Evolutionary conservation across 2,113 vertebrate species (phyloP), one percentile per base, ranked within the genome.

Genomic region (Coptodon rendalli): DNA sequence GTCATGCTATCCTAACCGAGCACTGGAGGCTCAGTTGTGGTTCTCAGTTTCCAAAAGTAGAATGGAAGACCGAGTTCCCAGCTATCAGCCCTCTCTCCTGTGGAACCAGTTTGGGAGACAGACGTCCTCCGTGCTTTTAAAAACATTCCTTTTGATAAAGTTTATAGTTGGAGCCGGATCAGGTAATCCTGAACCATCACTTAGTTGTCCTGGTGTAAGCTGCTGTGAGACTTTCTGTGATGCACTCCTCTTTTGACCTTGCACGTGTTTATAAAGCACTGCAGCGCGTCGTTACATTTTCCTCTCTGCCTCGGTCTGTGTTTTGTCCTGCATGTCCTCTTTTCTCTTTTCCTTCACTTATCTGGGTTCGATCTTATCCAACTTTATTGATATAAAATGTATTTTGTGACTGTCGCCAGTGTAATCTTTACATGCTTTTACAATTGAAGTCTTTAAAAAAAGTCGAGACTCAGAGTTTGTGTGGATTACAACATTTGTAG

Each of bases 91-190:
- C 5, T n/a, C 14, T 48, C 66, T 71, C 12, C n/a, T 1, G 7
- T 6, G 12, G 19, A 71, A 27, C 7, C 38, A 43, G 38, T 43
- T 43, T 43, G 36, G 31, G 31, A n/a, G 61, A 66, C 61, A n/a
- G 17, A 4, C 31, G 6, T 38, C 61, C 4, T 0, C 17, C 0
- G 19, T 71, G 66, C 38, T 71, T 71, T 71, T 43, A 71, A 71
- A 71, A 71, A 71, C 38, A 43, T 71, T 71, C 66, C 5, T 71
- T 17, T 43, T 71, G 66, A 43, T 71, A 71, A 45, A 45, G 66
- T 43, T 71, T 71, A 45, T 71, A 71, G 66, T 43, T 71, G 12
- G 22, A 43, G 38, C 13, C 7, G 11, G 66, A 71, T 3, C 36
- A 43, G 38, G 66, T 71, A 43, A 71, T 71, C 66, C 66, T 27